These are phyloP conservation scores for Anticlea derivata DNA, from an alignment of 2,888 invertebrate genomes.

Conservation along the genomic window DNA sequence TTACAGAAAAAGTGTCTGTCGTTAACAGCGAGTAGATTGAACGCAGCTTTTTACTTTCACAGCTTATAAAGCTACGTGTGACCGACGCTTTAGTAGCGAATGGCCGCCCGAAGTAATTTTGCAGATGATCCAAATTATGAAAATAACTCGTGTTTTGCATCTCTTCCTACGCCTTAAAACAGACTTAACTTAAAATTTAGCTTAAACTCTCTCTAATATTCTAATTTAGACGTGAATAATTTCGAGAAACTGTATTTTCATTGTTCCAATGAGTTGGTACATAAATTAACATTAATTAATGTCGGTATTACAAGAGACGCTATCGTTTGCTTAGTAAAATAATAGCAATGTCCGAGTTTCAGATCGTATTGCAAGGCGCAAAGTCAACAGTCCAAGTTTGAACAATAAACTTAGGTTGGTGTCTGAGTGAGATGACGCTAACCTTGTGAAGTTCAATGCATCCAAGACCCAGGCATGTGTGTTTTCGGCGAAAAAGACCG, in stretches of 20 bases:
- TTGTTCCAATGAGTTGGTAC: slow-evolving; percentile 33
- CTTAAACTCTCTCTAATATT: slow-evolving; percentile 24
- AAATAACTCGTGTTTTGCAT: neutral
- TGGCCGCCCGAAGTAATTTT: neutral
- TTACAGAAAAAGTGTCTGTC: too few relatives aligned
- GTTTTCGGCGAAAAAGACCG: too few relatives aligned
- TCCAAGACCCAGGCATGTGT: too few relatives aligned
- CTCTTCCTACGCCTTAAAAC: slow-evolving; percentile 1
- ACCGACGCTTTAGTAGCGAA: too few relatives aligned
- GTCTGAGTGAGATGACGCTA: too few relatives aligned
- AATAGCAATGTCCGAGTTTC: slow-evolving; percentile 16
- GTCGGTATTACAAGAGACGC: neutral
- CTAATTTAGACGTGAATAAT: slow-evolving; percentile 29
- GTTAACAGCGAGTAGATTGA: too few relatives aligned
- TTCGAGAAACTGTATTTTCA: slow-evolving; percentile 32
- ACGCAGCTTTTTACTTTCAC: too few relatives aligned
- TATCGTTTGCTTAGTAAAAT: slow-evolving; percentile 11
- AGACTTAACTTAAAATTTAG: slow-evolving; percentile 16
- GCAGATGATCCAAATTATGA: neutral
- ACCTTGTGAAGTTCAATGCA: too few relatives aligned
- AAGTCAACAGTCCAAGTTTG: neutral
- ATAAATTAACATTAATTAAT: slow-evolving; percentile 33
- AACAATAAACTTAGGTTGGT: too few relatives aligned
- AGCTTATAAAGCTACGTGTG: too few relatives aligned
- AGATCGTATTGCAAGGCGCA: neutral